phyloP scores from a whole-genome alignment of 2,113 vertebrate species.

The Galemys pyrenaicus region DNA sequence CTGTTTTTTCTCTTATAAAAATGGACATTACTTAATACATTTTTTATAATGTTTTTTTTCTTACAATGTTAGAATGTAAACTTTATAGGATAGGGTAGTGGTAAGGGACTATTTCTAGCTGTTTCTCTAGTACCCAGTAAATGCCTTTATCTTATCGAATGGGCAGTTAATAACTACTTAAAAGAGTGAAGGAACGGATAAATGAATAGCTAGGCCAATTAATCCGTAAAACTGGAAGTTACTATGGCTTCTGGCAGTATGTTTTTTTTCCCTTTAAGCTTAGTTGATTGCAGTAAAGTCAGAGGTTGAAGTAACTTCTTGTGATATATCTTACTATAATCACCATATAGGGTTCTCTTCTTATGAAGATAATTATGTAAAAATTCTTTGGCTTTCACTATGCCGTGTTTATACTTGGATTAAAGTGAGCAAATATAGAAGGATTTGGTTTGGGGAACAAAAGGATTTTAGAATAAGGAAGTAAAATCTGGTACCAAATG shows the following conservation, averaged over 20 bases:
- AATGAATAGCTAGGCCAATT: not conserved
- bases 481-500: not conserved
- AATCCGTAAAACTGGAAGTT: not conserved
- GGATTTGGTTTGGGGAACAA: not conserved
- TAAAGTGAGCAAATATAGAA: not conserved
- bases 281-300: not conserved
- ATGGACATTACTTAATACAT: not conserved
- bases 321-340: not conserved
- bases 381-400: constrained; percentile 1
- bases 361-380: not conserved
- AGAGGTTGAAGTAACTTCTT: not conserved
- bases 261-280: not conserved
- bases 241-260: not conserved
- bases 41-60: not conserved
- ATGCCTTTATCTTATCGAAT: not conserved
- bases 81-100: not conserved
- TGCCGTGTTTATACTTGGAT: not conserved
- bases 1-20: not conserved
- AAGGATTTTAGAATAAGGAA: not conserved
- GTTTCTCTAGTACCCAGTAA: not conserved
- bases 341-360: not conserved
- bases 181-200: not conserved
- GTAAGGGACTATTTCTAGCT: not conserved
- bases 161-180: not conserved
- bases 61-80: constrained; percentile 9